Evolutionary conservation across 2,888 invertebrate genomes (phyloP).

Genomic region (Hypsopygia costalis): DNA sequence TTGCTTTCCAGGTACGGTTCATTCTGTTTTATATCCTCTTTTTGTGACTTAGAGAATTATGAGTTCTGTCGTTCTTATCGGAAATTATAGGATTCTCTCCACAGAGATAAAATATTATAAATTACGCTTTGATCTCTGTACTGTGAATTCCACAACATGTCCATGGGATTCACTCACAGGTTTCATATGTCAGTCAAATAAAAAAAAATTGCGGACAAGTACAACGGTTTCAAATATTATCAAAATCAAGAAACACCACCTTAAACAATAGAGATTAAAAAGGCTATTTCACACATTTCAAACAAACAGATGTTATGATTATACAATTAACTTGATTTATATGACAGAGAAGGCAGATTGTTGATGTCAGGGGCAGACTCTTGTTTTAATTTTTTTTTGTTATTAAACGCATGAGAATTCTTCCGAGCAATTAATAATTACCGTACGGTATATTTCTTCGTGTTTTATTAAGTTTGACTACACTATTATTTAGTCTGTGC

Average conservation of each 20-base stretch:
- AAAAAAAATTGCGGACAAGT: background rate
- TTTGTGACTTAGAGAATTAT: too few species aligned
- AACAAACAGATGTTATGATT: constrained; percentile 34
- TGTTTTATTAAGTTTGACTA: background rate
- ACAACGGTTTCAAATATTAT: background rate
- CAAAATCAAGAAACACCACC: background rate
- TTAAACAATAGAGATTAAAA: constrained; percentile 28
- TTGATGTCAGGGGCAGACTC: constrained; percentile 41
- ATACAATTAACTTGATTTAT: constrained; percentile 52
- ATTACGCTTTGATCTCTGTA: too few species aligned
- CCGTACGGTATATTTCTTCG: constrained; percentile 6
- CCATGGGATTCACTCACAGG: too few species aligned
- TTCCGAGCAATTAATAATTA: constrained; percentile 6
- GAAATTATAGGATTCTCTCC: too few species aligned
- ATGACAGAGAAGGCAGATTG: constrained; percentile 30
- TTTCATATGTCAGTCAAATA: background rate
- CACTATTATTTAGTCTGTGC: too few species aligned
- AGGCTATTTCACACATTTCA: constrained; percentile 33
- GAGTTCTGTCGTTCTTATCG: too few species aligned
- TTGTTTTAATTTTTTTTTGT: constrained; percentile 18
- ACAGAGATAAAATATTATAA: too few species aligned
- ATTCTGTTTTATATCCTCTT: too few species aligned
- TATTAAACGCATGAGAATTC: constrained; percentile 12
- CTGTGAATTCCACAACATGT: too few species aligned
- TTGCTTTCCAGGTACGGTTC: too few species aligned